These are phyloP conservation scores for Ochotona curzoniae DNA, from an alignment of 2,113 vertebrate genomes.

Conservation along the genomic window DNA sequence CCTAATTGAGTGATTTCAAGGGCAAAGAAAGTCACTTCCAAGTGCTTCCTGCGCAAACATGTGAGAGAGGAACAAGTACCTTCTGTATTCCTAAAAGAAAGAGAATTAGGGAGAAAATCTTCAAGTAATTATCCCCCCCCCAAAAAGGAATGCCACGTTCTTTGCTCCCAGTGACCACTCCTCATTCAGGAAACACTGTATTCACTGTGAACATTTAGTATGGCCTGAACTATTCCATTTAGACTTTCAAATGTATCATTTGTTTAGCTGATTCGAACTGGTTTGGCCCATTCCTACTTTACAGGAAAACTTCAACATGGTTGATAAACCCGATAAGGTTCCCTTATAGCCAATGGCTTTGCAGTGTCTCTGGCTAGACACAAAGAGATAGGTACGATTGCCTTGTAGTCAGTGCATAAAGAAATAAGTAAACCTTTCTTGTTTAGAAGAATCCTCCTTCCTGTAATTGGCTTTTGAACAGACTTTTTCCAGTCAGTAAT, in stretches of 20 bases:
- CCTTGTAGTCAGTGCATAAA: not conserved
- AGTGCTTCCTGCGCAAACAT: conserved; percentile 15
- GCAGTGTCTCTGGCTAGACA: not conserved
- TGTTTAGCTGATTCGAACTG: not conserved
- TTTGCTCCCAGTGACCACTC: not conserved
- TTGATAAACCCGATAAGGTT: not conserved
- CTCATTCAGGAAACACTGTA: not conserved
- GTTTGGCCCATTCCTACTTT: conserved; percentile 10
- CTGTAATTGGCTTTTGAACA: not conserved
- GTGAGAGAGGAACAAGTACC: not conserved
- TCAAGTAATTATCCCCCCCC: not conserved
- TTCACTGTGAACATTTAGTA: not conserved
- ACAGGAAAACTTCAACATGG: not conserved
- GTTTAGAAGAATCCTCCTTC: not conserved
- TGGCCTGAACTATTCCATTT: not conserved
- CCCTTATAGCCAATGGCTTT: not conserved
- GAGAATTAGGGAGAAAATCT: not conserved
- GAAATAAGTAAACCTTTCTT: not conserved
- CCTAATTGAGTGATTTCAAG: not conserved
- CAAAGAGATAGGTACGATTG: not conserved
- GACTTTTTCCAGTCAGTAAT: not conserved
- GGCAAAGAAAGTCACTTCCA: conserved; percentile 15
- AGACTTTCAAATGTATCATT: not conserved
- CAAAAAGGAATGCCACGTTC: not conserved
- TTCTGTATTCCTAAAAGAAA: not conserved